phyloP scores from a whole-genome alignment of 2,113 vertebrate genomes.

The Origma solitaria region DNA sequence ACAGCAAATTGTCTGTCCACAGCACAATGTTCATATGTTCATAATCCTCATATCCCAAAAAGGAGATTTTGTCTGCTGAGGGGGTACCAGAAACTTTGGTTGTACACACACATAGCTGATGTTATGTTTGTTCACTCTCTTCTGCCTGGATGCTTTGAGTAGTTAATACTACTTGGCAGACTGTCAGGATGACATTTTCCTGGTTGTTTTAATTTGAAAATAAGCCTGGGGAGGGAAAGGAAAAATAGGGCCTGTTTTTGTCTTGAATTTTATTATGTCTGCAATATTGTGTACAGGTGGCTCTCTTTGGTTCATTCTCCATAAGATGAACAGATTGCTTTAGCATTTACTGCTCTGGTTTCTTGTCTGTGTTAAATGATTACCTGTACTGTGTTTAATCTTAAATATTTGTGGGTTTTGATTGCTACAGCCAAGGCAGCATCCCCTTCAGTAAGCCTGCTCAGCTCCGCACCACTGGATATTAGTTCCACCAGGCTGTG shows the following conservation, averaged over 20 bases:
- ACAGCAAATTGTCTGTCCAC: background rate
- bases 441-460: background rate
- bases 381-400: background rate
- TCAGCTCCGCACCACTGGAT: background rate
- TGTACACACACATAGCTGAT: rapidly evolving
- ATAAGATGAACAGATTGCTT: background rate
- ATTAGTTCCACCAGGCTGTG: background rate
- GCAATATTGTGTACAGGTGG: background rate
- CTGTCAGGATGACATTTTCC: background rate
- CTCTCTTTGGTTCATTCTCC: background rate
- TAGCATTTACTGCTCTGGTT: background rate
- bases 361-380: background rate
- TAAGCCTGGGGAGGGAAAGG: background rate
- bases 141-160: background rate
- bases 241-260: background rate
- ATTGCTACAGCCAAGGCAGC: background rate
- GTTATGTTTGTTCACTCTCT: background rate
- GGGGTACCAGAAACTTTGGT: background rate
- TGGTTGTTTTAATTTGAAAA: background rate
- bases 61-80: background rate
- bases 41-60: background rate
- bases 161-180: background rate
- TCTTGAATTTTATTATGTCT: background rate
- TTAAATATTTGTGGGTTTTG: background rate
- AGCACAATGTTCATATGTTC: background rate